Evolutionary conservation across 2,113 vertebrate genomes (phyloP), one percentile per base, ranked within the genome.

Genomic region (Coregonus clupeaformis): DNA sequence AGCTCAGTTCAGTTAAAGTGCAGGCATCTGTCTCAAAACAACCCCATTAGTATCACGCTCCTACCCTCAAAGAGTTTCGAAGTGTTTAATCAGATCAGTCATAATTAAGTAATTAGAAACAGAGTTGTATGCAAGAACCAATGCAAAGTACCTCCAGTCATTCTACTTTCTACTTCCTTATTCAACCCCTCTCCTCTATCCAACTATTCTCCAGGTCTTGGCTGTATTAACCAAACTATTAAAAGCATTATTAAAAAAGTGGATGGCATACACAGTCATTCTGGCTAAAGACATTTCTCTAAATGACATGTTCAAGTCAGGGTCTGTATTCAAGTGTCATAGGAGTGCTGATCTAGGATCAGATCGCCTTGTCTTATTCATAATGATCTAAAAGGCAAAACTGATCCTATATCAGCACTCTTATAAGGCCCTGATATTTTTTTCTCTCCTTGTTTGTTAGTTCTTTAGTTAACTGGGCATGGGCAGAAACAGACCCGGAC

Each of bases 401-500:
- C 24, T 65, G 63, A 29, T 65, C 62, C 18, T 36, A 32, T 18
- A 32, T 32, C 30, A 32, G 18, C 65, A 30, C n/a, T 64, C 27
- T 16, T 11, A 29, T 65, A 65, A 29, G 25, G 16, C 63, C 63
- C 29, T 18, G 11, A 12, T 24, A 11, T 65, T 29, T 29, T 5
- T 69, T 18, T 49, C 49, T 49, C 42, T 42, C 64, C 64, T 69
- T 72, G 49, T 71, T 71, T 59, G 77, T 65, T 52, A 29, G 45
- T 49, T 71, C 24, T 36, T 64, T 57, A 18, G n/a, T 59, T 52
- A 68, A 27, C 22, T 60, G 49, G 80, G 64, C 64, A 57, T 32
- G n/a, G 55, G 32, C 18, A 69, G 57, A 71, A 69, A 71, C 64
- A 69, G 4, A 45, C 9, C 62, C 29, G 32, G 55, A 55, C 45